phyloP scores from a whole-genome alignment of 2,797 vertebrate species.

The Chelmon rostratus region DNA sequence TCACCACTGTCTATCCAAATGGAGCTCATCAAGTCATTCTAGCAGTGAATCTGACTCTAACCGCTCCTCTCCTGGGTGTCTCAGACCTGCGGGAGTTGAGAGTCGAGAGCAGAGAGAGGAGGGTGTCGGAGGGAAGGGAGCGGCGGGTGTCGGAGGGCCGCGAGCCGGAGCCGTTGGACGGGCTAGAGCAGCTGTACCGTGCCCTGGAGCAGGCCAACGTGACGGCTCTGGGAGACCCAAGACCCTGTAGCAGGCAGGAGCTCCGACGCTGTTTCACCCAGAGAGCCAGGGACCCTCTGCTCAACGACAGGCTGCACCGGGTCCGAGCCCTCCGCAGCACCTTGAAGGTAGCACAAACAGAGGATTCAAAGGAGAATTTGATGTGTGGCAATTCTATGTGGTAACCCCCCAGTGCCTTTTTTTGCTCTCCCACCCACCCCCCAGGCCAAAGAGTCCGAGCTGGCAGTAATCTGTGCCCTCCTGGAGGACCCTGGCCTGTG shows the following conservation, averaged over 20 bases:
- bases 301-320: slow-evolving; percentile 92
- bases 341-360: slow-evolving; percentile 86
- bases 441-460: slow-evolving; percentile 91
- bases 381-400: slow-evolving; percentile 2
- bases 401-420: slow-evolving; percentile 31
- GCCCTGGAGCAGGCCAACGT: slow-evolving; percentile 89
- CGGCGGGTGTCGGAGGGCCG: slow-evolving; percentile 83
- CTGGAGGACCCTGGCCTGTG: slow-evolving; percentile 90
- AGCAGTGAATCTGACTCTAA: slow-evolving; percentile 29
- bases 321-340: slow-evolving; percentile 92
- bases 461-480: slow-evolving; percentile 88
- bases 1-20: too few species aligned
- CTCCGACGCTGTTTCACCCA: slow-evolving; percentile 89
- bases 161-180: slow-evolving; percentile 81
- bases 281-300: slow-evolving; percentile 88
- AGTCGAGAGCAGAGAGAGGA: slow-evolving; percentile 80
- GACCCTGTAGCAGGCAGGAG: slow-evolving; percentile 90
- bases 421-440: background rate
- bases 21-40: background rate
- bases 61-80: slow-evolving; percentile 32
- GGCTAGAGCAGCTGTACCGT: slow-evolving; percentile 90
- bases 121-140: slow-evolving; percentile 80
- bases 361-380: slow-evolving; percentile 21
- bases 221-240: slow-evolving; percentile 89
- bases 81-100: slow-evolving; percentile 80